Evolutionary conservation across 2,888 invertebrate species (phyloP).

Genomic region (Aleiodes leptofemur): DNA sequence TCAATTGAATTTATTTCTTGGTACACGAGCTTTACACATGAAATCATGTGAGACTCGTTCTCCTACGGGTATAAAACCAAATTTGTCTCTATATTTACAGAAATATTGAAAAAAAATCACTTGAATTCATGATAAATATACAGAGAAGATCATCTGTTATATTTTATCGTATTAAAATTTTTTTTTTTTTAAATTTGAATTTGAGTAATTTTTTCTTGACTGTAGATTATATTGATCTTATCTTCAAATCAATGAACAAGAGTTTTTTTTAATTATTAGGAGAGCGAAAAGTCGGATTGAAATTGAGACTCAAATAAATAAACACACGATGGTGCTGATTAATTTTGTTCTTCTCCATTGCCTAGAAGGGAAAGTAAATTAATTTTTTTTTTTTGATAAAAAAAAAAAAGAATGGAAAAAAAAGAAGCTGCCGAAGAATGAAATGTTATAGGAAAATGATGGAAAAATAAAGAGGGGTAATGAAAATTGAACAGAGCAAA

Average conservation of each 20-base stretch:
- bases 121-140: constrained; percentile 16
- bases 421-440: constrained; percentile 44
- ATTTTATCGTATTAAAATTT: background rate
- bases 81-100: constrained; percentile 17
- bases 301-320: constrained; percentile 7
- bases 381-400: constrained; percentile 68
- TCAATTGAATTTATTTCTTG: constrained; percentile 17
- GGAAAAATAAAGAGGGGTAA: background rate
- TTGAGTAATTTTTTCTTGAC: background rate
- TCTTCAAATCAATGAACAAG: background rate
- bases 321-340: constrained; percentile 70
- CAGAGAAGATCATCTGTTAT: background rate
- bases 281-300: constrained; percentile 8
- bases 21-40: constrained; percentile 29
- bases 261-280: background rate
- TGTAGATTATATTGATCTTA: background rate
- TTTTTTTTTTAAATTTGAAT: background rate
- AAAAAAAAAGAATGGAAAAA: constrained; percentile 60
- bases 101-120: constrained; percentile 4
- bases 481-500: constrained; percentile 27
- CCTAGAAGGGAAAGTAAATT: constrained; percentile 68
- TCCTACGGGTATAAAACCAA: constrained; percentile 27
- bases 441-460: constrained; percentile 24
- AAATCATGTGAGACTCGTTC: constrained; percentile 24
- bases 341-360: constrained; percentile 63